Percentiles rank a stretch among this genome's conserved stretches.
phyloP scores from a whole-genome alignment of 2,113 vertebrate species.

The Lepisosteus osseus region DNA sequence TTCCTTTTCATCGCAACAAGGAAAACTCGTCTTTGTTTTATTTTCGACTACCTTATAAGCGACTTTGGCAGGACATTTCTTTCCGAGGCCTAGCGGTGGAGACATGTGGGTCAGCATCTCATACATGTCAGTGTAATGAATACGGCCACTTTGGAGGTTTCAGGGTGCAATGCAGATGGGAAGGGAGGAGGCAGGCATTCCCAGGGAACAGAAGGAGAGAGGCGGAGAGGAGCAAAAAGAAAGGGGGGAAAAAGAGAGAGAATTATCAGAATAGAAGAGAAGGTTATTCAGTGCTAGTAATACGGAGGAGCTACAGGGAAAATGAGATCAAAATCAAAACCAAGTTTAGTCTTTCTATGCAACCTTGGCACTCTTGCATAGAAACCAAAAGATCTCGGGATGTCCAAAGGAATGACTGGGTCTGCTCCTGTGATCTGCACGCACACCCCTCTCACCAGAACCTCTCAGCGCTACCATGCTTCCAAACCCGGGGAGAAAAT shows the following conservation, averaged over 20 bases:
- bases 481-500: neutral
- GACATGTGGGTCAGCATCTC: slow-evolving; percentile 99
- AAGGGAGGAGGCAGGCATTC: slow-evolving; percentile 47
- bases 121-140: slow-evolving; percentile 99
- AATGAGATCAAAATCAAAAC: slow-evolving; percentile 31
- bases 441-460: neutral
- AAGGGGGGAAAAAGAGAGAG: slow-evolving; percentile 54
- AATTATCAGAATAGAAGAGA: slow-evolving; percentile 72
- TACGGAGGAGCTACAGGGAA: slow-evolving; percentile 31
- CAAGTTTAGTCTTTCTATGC: slow-evolving; percentile 67
- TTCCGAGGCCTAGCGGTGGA: slow-evolving; percentile 98
- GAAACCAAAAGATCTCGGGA: slow-evolving; percentile 56
- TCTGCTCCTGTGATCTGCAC: slow-evolving; percentile 48
- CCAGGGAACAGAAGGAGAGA: slow-evolving; percentile 42
- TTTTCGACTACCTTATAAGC: slow-evolving; percentile 94
- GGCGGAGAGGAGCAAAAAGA: slow-evolving; percentile 35
- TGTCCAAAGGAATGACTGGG: slow-evolving; percentile 56
- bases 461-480: neutral
- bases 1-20: slow-evolving; percentile 31
- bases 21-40: slow-evolving; percentile 32
- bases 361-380: slow-evolving; percentile 47
- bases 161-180: slow-evolving; percentile 59
- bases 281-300: slow-evolving; percentile 75
- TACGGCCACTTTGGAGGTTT: slow-evolving; percentile 84
- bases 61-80: slow-evolving; percentile 99